Evolutionary conservation across 2,888 invertebrate species (phyloP).

Genomic region (Phanerotoma sp.): DNA sequence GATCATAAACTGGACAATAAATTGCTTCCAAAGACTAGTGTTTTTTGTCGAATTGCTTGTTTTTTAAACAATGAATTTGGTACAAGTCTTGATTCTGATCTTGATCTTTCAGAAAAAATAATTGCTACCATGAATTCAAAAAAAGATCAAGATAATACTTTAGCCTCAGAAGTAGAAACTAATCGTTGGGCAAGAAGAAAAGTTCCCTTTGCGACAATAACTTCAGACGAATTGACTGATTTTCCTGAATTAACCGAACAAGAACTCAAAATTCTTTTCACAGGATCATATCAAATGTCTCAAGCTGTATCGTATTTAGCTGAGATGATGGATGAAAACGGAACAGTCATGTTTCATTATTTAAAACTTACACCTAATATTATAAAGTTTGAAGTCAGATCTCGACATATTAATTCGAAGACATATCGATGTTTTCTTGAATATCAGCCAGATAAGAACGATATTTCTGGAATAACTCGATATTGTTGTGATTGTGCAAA

Average conservation of each 20-base stretch:
- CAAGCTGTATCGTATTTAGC: slow-evolving; percentile 35
- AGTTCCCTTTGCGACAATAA: slow-evolving; percentile 13
- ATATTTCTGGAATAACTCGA: slow-evolving; percentile 18
- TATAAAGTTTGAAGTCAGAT: slow-evolving; percentile 29
- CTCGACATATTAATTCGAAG: slow-evolving; percentile 25
- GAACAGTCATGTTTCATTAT: slow-evolving; percentile 25
- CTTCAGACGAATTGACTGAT: slow-evolving; percentile 14
- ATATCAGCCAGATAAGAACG: slow-evolving; percentile 21
- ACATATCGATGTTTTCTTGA: slow-evolving; percentile 24
- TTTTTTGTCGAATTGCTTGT: slow-evolving; percentile 12
- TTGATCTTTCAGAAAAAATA: slow-evolving; percentile 21
- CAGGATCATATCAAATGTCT: slow-evolving; percentile 18
- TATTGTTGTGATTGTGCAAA: slow-evolving; percentile 32
- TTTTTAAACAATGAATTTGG: slow-evolving; percentile 27
- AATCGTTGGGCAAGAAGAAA: slow-evolving; percentile 25
- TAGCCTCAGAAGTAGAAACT: slow-evolving; percentile 27
- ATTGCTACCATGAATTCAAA: slow-evolving; percentile 23
- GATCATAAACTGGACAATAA: slow-evolving; percentile 28
- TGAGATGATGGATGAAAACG: slow-evolving; percentile 31
- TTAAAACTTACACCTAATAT: slow-evolving; percentile 29
- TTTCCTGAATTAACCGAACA: slow-evolving; percentile 18
- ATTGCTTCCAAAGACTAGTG: slow-evolving; percentile 22
- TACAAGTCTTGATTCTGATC: slow-evolving; percentile 21
- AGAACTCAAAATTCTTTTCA: slow-evolving; percentile 11
- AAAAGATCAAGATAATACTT: slow-evolving; percentile 26